phyloP scores from a whole-genome alignment of 1,140 invertebrate species.

The Pectinophora gossypiella region DNA sequence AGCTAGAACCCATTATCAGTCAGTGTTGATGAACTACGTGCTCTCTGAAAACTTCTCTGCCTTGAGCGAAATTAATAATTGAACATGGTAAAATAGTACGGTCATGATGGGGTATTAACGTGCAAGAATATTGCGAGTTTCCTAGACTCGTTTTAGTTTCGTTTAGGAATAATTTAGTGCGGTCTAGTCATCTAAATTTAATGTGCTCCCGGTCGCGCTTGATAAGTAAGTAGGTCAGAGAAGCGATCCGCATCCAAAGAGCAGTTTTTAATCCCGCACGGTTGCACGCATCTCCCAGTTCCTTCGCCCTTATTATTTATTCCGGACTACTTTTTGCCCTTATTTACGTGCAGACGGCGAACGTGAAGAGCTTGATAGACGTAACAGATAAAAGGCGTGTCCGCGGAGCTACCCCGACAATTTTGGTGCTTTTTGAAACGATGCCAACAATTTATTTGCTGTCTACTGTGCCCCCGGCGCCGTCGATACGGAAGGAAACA shows the following conservation, averaged over 20 bases:
- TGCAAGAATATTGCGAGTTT: too few species aligned
- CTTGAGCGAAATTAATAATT: conserved; percentile 2
- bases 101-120: too few species aligned
- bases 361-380: conserved; percentile 54
- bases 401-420: conserved; percentile 45
- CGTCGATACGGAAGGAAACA: conserved; percentile 42
- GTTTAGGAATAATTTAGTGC: too few species aligned
- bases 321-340: conserved; percentile 33
- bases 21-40: conserved; percentile 11
- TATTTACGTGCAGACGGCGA: conserved; percentile 41
- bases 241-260: conserved; percentile 16
- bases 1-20: conserved; percentile 8
- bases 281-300: conserved; percentile 19
- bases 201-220: conserved; percentile 9
- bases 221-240: conserved; percentile 27
- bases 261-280: conserved; percentile 29
- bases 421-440: conserved; percentile 64
- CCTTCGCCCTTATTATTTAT: conserved; percentile 42
- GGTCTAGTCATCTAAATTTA: neutral
- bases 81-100: neutral
- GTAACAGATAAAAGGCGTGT: conserved; percentile 71
- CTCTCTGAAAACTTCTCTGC: neutral
- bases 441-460: conserved; percentile 63
- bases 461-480: conserved; percentile 36
- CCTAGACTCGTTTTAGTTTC: too few species aligned